Base-by-base conservation (phyloP, 1,140 invertebrate genomes). In the Hestina assimilis region DNA sequence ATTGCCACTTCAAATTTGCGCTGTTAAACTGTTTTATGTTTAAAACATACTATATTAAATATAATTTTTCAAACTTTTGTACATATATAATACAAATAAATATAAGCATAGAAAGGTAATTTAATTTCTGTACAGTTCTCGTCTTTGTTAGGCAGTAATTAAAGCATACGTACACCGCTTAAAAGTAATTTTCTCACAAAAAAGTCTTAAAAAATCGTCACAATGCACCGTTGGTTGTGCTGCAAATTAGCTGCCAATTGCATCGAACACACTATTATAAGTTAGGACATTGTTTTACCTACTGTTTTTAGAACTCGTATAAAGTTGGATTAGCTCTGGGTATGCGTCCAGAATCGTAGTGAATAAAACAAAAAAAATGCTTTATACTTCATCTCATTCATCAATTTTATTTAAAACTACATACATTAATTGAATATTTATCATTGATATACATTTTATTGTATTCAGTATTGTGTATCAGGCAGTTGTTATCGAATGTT, bases 161-260 rank as follows among this genome's bases (percentile, higher is more conserved):
- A 42, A 21, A 19, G 23, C 43, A 28, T 48, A 54, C 14, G 42
- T 48, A 38, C 20, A 11, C 9, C 28, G 41, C 26, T 3, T 21
- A 24, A 43, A 58, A 58, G 45, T 42, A 20, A 48, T 58, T 63
- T 64, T 48, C 33, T 52, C 66, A 73, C 51, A 72, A 71, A 72
- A 66, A 63, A 63, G 69, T 54, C 72, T 67, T 72, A 72, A 79
- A 83, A 80, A 75, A 75, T 72, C 63, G 69, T 72, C 73, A 78
- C 76, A 82, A 74, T 75, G 46, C 55, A 45, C 47, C 65, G 69
- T 59, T 70, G 71, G 59, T 67, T 50, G 61, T 63, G 69, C 75
- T 77, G 79, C 77, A 83, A 86, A 86, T 86, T 86, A 86, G 74
- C 83, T 86, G 83, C 83, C 83, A 86, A 83, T 86, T 76, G 78